These are phyloP conservation scores for Peromyscus melanophrys DNA, from an alignment of 2,797 vertebrate genomes.

Conservation along the genomic window DNA sequence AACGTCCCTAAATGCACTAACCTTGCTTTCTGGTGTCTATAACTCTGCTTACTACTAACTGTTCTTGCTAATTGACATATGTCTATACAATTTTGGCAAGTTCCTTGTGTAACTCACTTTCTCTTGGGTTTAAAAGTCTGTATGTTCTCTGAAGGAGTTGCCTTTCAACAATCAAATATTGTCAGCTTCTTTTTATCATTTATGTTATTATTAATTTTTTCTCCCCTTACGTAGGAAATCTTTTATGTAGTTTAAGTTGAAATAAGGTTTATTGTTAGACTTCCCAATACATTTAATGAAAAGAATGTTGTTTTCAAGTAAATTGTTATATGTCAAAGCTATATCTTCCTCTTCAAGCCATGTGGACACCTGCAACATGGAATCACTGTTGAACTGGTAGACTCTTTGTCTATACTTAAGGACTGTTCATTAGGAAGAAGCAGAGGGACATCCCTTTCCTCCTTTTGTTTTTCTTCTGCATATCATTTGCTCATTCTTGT, in stretches of 20 bases:
- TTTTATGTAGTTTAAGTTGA: slow-evolving; percentile 44
- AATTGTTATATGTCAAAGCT: slow-evolving; percentile 48
- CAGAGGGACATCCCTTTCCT: background rate
- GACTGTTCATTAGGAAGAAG: slow-evolving; percentile 12
- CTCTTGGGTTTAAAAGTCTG: background rate
- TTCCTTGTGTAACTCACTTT: background rate
- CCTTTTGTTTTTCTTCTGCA: slow-evolving; percentile 49
- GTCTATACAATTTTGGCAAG: background rate
- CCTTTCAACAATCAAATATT: slow-evolving; percentile 12
- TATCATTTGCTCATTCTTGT: slow-evolving; percentile 58
- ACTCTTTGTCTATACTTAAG: background rate
- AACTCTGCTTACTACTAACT: background rate
- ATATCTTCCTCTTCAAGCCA: slow-evolving; percentile 46
- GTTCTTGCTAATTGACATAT: background rate
- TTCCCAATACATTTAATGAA: slow-evolving; percentile 49
- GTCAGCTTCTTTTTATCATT: background rate
- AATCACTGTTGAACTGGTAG: slow-evolving; percentile 20
- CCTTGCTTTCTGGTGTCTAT: background rate
- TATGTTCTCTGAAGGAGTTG: background rate
- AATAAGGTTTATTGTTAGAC: slow-evolving; percentile 47
- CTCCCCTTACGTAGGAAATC: background rate
- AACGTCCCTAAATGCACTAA: too few species aligned
- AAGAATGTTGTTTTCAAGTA: slow-evolving; percentile 56
- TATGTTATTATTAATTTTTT: slow-evolving; percentile 6
- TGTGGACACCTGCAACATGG: background rate